A percentile compares a stretch with the other conserved stretches of the same genome.
phyloP scores from a whole-genome alignment of 2,113 vertebrate species.

The Lepidothrix coronata region DNA sequence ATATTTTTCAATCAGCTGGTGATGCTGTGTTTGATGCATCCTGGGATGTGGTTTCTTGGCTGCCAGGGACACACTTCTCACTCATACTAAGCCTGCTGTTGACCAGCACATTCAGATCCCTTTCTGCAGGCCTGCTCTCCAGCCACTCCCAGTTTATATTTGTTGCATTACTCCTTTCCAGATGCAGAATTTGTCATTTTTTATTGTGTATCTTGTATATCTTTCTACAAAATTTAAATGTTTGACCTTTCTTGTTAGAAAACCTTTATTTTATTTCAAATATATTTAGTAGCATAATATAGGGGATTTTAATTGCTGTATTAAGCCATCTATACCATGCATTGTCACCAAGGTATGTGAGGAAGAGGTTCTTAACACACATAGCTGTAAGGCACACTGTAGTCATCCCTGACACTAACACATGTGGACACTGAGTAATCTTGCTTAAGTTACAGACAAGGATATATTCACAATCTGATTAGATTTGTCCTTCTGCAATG shows the following conservation, averaged over 20 bases:
- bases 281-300: not conserved
- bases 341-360: not conserved
- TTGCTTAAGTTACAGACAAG: not conserved
- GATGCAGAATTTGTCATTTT: not conserved
- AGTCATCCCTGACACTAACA: not conserved
- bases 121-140: not conserved
- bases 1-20: fast-evolving
- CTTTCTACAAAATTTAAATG: not conserved
- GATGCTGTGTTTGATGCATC: not conserved
- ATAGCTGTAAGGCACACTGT: not conserved
- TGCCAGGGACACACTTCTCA: not conserved
- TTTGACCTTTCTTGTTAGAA: not conserved
- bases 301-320: not conserved
- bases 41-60: fast-evolving
- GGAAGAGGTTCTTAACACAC: not conserved
- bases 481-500: not conserved
- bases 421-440: not conserved
- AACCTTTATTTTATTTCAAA: not conserved
- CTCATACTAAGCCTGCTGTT: not conserved
- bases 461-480: not conserved
- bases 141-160: not conserved
- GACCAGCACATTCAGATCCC: not conserved
- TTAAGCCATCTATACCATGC: not conserved
- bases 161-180: not conserved
- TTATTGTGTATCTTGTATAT: not conserved